Evolutionary conservation across 53 echinoderm and acorn worm genomes (phyloP).

Genomic region (Holothuria scabra): DNA sequence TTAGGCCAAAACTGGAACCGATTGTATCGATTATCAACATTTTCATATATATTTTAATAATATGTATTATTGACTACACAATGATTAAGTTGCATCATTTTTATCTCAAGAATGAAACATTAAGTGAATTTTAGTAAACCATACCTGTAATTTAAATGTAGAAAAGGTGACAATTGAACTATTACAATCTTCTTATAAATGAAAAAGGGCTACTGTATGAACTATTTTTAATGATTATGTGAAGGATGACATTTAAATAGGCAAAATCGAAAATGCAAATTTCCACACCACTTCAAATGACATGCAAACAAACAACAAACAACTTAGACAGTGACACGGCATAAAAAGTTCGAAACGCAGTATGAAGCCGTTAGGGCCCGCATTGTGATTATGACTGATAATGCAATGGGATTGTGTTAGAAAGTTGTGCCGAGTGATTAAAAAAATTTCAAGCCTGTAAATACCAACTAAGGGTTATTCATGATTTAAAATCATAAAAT

Average conservation of each 20-base stretch:
- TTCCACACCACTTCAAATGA: not conserved
- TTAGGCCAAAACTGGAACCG: too few relatives aligned
- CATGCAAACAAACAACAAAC: constrained; percentile 15
- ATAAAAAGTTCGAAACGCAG: not conserved
- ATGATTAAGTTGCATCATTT: not conserved
- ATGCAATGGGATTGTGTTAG: too few relatives aligned
- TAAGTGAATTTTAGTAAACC: not conserved
- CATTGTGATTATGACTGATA: too few relatives aligned
- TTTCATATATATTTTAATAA: too few relatives aligned
- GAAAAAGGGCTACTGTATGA: not conserved
- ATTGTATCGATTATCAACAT: too few relatives aligned
- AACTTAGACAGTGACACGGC: not conserved
- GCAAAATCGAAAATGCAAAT: not conserved
- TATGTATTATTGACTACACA: too few relatives aligned
- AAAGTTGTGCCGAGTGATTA: too few relatives aligned
- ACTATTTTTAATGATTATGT: not conserved
- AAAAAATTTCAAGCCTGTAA: too few relatives aligned
- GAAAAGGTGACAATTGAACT: not conserved
- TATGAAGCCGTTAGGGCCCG: not conserved
- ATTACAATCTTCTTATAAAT: not conserved
- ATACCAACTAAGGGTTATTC: too few relatives aligned
- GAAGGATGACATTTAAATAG: not conserved
- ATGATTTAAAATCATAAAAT: too few relatives aligned
- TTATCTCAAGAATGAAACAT: not conserved
- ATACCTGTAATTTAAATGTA: not conserved